These are phyloP conservation scores for Butastur rufipennis DNA, from an alignment of 2,113 vertebrate genomes.

Conservation along the genomic window DNA sequence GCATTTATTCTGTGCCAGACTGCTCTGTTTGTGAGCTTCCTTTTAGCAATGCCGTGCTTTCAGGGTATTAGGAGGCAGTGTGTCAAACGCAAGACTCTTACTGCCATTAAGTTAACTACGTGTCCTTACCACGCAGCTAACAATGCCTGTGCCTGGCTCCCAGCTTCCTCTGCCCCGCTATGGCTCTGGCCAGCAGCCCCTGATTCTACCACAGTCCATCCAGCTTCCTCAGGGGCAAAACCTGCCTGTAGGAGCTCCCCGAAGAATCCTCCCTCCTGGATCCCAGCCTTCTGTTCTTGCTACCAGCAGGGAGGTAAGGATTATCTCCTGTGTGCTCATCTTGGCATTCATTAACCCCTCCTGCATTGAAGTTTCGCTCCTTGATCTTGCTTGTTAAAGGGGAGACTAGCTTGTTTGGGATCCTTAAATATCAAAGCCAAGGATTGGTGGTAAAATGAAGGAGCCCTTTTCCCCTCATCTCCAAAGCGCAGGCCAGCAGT, in stretches of 20 bases:
- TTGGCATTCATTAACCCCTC: neutral
- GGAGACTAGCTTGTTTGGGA: neutral
- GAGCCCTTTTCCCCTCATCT: neutral
- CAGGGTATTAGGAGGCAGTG: neutral
- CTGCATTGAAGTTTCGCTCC: neutral
- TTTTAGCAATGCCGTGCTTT: neutral
- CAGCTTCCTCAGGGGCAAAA: conserved; percentile 96
- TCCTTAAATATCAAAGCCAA: conserved; percentile 9
- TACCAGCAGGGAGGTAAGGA: conserved; percentile 87
- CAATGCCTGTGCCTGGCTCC: conserved; percentile 95
- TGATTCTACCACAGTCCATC: conserved; percentile 95
- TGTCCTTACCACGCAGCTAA: conserved; percentile 79
- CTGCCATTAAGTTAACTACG: neutral
- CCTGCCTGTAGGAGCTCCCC: conserved; percentile 88
- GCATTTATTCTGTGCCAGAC: neutral
- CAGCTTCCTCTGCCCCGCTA: conserved; percentile 89
- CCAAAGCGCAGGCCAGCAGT: neutral
- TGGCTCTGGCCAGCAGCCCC: conserved; percentile 93
- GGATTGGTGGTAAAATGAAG: neutral
- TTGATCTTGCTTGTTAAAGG: neutral
- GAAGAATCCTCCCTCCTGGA: conserved; percentile 88
- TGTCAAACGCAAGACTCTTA: neutral
- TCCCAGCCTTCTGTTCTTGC: conserved; percentile 87
- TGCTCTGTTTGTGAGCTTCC: neutral
- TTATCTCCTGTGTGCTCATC: neutral